Evolutionary conservation across 2,113 vertebrate genomes (phyloP).

Genomic region (Entomyzon cyanotis): DNA sequence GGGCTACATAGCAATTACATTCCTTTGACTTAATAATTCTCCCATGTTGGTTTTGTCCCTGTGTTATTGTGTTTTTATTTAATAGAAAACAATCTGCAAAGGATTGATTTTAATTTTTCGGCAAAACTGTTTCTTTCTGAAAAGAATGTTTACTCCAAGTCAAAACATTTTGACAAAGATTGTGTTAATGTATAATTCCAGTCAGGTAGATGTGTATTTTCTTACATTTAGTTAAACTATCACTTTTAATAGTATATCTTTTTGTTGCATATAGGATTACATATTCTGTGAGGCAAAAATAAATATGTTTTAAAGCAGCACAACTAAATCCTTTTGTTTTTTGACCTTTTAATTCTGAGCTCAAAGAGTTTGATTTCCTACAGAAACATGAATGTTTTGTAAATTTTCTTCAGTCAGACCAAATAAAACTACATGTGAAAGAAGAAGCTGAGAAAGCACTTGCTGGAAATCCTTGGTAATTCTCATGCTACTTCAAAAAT

Average conservation of each 20-base stretch:
- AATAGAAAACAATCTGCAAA: not conserved
- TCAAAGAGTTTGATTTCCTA: not conserved
- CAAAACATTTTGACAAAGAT: conserved; percentile 36
- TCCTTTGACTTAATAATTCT: not conserved
- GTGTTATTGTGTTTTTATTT: not conserved
- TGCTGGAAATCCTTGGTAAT: conserved; percentile 10
- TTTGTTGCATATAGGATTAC: not conserved
- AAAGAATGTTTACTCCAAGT: not conserved
- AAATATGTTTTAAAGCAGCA: not conserved
- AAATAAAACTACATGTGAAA: not conserved
- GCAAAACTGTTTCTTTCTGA: not conserved
- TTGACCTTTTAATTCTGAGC: not conserved
- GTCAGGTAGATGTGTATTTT: not conserved
- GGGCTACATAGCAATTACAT: not conserved
- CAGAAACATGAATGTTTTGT: not conserved
- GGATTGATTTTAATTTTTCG: not conserved
- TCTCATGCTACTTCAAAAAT: not conserved
- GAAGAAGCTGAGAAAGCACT: conserved; percentile 34
- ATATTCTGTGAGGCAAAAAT: not conserved
- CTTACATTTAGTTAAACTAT: not conserved
- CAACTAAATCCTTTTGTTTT: not conserved
- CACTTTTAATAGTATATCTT: not conserved
- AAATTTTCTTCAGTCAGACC: not conserved
- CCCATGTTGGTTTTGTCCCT: not conserved
- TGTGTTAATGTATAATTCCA: not conserved